Evolutionary conservation across 2,888 invertebrate species (phyloP).

Genomic region (Metalampra italica): DNA sequence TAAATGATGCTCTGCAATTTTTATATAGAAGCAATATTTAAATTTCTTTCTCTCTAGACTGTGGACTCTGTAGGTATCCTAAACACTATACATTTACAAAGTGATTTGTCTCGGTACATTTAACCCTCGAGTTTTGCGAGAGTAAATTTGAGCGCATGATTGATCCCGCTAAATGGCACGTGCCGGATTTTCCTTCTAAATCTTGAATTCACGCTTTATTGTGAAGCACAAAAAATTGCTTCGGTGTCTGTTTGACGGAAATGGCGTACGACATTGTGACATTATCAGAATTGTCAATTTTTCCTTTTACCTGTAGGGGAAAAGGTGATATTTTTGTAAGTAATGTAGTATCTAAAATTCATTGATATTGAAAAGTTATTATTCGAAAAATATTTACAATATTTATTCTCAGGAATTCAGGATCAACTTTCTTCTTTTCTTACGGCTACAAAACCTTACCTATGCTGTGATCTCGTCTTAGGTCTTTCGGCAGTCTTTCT

Average conservation of each 20-base stretch:
- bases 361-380: too few species aligned
- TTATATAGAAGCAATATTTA: too few species aligned
- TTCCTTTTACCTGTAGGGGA: background rate
- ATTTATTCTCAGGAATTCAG: too few species aligned
- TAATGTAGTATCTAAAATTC: background rate
- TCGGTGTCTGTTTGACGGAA: constrained; percentile 3
- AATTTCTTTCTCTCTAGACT: background rate
- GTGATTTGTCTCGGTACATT: constrained; percentile 41
- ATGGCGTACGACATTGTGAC: constrained; percentile 2
- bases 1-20: too few species aligned
- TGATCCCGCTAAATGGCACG: constrained; percentile 46
- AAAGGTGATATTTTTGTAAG: background rate
- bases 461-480: too few species aligned
- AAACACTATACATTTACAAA: constrained; percentile 17
- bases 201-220: constrained; percentile 12
- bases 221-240: constrained; percentile 6
- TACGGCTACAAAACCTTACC: too few species aligned
- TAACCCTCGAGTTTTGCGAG: constrained; percentile 34
- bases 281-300: constrained; percentile 6
- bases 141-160: constrained; percentile 39
- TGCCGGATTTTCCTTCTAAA: constrained; percentile 20
- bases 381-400: too few species aligned
- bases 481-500: too few species aligned
- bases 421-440: too few species aligned
- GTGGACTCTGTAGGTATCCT: background rate